A percentile compares a stretch with the other conserved stretches of the same genome.
These are phyloP conservation scores for Hypothenemus hampei DNA, from an alignment of 1,140 invertebrate genomes.

Conservation along the genomic window DNA sequence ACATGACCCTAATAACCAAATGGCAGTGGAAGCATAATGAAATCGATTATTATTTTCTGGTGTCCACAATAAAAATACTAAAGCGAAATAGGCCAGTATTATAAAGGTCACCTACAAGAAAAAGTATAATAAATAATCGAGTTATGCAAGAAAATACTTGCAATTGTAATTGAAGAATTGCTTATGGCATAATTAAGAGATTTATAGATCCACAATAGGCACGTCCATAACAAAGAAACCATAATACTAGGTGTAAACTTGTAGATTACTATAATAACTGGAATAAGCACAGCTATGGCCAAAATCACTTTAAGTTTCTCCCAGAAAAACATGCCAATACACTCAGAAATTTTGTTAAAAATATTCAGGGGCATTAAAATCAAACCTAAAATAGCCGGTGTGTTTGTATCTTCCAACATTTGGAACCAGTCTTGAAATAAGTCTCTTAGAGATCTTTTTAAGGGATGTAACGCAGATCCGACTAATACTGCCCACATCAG, in stretches of 20 bases:
- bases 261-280: conserved; percentile 46
- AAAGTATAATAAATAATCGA: background rate
- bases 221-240: conserved; percentile 47
- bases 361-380: conserved; percentile 67
- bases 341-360: conserved; percentile 65
- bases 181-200: conserved; percentile 37
- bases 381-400: conserved; percentile 64
- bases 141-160: conserved; percentile 23
- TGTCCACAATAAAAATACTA: conserved; percentile 56
- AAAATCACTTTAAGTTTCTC: conserved; percentile 57
- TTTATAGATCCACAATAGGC: conserved; percentile 28
- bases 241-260: conserved; percentile 52
- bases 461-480: conserved; percentile 83
- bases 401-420: conserved; percentile 54
- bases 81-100: conserved; percentile 48
- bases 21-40: conserved; percentile 51
- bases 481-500: conserved; percentile 91
- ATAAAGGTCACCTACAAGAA: conserved; percentile 48
- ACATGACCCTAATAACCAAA: conserved; percentile 60
- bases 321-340: conserved; percentile 58
- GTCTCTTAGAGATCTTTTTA: conserved; percentile 71
- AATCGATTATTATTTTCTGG: conserved; percentile 54
- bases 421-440: conserved; percentile 68
- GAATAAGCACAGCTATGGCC: conserved; percentile 40
- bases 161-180: conserved; percentile 33